A percentile compares a stretch with the other conserved stretches of the same genome.
Evolutionary conservation across 2,888 invertebrate genomes (phyloP).

Genomic region (Trachelus tabidus): DNA sequence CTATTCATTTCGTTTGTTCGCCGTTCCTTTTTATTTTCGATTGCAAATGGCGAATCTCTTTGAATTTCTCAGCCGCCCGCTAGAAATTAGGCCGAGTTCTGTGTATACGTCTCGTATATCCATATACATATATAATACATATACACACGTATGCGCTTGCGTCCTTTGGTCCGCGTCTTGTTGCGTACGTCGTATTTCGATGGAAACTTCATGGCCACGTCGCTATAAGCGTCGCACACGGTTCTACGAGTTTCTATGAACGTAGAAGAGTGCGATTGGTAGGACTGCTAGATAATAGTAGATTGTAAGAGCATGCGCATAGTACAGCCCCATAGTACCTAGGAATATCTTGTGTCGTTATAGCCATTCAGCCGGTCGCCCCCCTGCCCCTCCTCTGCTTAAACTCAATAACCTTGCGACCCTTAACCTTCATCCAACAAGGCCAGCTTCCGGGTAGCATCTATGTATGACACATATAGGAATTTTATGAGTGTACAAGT

Average conservation of each 20-base stretch:
- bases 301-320: neutral
- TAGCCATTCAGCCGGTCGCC: conserved; percentile 37
- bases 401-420: neutral
- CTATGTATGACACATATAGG: neutral
- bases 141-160: neutral
- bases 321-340: neutral
- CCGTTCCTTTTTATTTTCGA: conserved; percentile 34
- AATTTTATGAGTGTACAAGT: neutral
- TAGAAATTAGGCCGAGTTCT: conserved; percentile 52
- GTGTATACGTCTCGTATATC: conserved; percentile 33
- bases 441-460: no score
- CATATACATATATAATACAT: conserved; percentile 11
- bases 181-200: neutral
- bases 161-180: neutral
- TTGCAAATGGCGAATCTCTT: conserved; percentile 35
- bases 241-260: neutral
- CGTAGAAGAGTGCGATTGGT: neutral
- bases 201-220: neutral
- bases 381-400: no score
- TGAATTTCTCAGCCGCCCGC: conserved; percentile 40
- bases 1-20: conserved; percentile 44
- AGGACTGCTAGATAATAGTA: neutral
- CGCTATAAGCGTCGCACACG: neutral
- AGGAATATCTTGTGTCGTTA: conserved; percentile 31
- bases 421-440: neutral